Conservation (phyloP, 2,888 invertebrate genomes). For the Reticulitermes lucifugus region DNA sequence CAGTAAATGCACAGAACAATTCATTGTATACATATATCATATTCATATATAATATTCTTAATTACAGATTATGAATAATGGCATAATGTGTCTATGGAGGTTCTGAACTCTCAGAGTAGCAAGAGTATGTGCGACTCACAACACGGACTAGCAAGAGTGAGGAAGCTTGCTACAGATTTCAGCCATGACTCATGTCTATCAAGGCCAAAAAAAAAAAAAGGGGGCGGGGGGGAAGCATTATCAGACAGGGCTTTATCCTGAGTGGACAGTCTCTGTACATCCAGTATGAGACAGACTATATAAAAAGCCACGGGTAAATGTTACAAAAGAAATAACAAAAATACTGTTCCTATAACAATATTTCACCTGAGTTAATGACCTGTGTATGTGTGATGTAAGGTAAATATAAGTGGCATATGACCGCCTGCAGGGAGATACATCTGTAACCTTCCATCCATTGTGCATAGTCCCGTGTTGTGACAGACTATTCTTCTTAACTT, state of each 20-base stretch:
- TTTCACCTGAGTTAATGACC: conserved; percentile 50
- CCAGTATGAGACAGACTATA: conserved; percentile 16
- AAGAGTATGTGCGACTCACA: conserved; percentile 32
- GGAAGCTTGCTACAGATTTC: background rate
- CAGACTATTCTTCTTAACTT: conserved; percentile 9
- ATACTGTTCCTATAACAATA: conserved; percentile 49
- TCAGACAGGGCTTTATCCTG: background rate
- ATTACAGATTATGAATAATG: conserved; percentile 45
- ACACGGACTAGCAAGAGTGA: conserved; percentile 37
- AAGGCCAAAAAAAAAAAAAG: background rate
- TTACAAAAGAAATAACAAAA: conserved; percentile 45
- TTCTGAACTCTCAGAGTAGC: conserved; percentile 21
- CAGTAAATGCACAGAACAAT: conserved; percentile 47
- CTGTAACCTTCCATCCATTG: background rate
- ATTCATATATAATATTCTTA: conserved; percentile 41
- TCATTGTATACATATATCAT: conserved; percentile 48
- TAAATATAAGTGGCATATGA: conserved; percentile 34
- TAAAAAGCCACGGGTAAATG: conserved; percentile 41
- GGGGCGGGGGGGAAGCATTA: background rate
- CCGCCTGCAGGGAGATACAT: conserved; percentile 12
- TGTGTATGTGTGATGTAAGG: conserved; percentile 31
- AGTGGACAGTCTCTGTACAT: conserved; percentile 44
- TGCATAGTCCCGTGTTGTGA: conserved; percentile 46
- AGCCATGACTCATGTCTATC: background rate
- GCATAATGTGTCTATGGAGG: conserved; percentile 19